Conservation (phyloP, 2,797 vertebrate genomes). For the Anableps anableps region DNA sequence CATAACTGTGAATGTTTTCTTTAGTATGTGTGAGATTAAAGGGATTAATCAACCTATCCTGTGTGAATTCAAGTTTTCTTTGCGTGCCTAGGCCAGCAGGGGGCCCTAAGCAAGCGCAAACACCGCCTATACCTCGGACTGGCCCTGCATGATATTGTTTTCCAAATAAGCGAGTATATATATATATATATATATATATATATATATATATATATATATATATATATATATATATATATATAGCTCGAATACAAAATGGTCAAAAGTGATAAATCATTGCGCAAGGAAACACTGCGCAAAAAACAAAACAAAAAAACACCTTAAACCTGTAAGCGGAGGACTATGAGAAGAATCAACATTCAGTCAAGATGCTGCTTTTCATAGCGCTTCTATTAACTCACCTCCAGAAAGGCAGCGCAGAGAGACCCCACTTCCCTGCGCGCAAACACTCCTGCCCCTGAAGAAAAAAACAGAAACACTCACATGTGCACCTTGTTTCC, state of each 20-base stretch:
- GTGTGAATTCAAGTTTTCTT: neutral
- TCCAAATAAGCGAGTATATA: neutral
- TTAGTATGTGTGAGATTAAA: neutral
- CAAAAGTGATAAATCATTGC: neutral
- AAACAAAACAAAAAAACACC: constrained; percentile 2
- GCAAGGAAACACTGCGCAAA: neutral
- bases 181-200: neutral
- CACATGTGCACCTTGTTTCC: constrained; percentile 69
- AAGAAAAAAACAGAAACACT: constrained; percentile 7
- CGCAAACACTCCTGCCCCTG: constrained; percentile 21
- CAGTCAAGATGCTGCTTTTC: neutral
- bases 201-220: neutral
- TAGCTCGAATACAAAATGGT: neutral
- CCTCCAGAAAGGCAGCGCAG: neutral
- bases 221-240: neutral
- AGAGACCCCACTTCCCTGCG: neutral
- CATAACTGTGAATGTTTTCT: neutral
- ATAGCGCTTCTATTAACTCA: neutral
- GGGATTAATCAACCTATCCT: neutral
- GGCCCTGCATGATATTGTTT: neutral
- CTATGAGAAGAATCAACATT: neutral
- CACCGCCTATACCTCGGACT: neutral
- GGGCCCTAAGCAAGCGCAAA: neutral
- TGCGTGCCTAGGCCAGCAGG: neutral
- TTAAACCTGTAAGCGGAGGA: constrained; percentile 19